Percentiles rank a stretch among this genome's conserved stretches.
Evolutionary conservation across 53 echinoderm and acorn worm genomes (phyloP).

Genomic region (Crossaster papposus): DNA sequence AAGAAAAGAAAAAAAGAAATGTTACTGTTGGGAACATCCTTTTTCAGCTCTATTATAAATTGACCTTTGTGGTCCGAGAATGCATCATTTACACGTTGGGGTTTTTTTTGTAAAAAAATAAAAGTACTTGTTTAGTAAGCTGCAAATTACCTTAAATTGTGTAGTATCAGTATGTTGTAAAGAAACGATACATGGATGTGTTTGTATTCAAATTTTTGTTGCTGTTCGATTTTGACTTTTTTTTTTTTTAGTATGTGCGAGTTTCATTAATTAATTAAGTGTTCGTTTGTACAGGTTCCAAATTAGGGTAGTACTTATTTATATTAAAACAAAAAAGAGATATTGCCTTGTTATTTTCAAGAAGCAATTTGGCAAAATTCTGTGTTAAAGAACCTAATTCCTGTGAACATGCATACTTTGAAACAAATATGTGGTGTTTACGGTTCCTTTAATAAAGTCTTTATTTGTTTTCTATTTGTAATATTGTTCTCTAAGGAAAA

Average conservation of each 20-base stretch:
- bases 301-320: not conserved
- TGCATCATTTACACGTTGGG: too few species aligned
- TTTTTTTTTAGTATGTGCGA: conserved; percentile 9
- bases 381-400: too few species aligned
- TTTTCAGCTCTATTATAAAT: too few species aligned
- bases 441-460: not conserved
- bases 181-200: not conserved
- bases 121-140: not conserved
- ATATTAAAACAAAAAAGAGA: not conserved
- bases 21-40: too few species aligned
- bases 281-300: conserved; percentile 12
- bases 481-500: not conserved
- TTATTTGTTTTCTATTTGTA: not conserved
- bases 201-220: conserved; percentile 1
- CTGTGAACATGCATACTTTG: too few species aligned
- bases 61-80: too few species aligned
- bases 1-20: too few species aligned
- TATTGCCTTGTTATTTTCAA: not conserved
- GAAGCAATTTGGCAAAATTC: too few species aligned
- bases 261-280: not conserved
- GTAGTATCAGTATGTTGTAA: not conserved
- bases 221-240: not conserved
- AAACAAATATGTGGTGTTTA: too few species aligned
- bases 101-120: too few species aligned
- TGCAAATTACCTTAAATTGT: not conserved